A percentile compares a stretch with the other conserved stretches of the same genome.
Conservation (phyloP, 2,888 invertebrate species). For the Parnassius mnemosyne region DNA sequence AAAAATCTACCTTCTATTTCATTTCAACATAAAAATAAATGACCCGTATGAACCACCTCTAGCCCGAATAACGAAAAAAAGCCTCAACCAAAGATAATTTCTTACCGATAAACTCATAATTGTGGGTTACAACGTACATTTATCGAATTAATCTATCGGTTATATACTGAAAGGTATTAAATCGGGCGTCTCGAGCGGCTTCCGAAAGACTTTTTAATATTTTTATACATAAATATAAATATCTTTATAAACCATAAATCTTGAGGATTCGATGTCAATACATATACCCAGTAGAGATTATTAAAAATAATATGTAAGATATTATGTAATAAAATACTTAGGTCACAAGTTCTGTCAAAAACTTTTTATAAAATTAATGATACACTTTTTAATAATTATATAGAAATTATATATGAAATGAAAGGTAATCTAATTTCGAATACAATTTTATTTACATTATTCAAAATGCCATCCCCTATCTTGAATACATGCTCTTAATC, state of each 20-base stretch:
- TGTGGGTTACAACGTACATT: slow-evolving; percentile 53
- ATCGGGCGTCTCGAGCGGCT: slow-evolving; percentile 39
- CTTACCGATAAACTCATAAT: slow-evolving; percentile 63
- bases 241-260: slow-evolving; percentile 20
- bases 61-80: slow-evolving; percentile 34
- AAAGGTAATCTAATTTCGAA: too few species aligned
- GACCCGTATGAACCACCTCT: slow-evolving; percentile 4
- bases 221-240: slow-evolving; percentile 18
- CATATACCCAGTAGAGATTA: too few species aligned
- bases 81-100: slow-evolving; percentile 39
- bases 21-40: neutral
- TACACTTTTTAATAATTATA: too few species aligned
- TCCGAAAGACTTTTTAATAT: slow-evolving; percentile 38
- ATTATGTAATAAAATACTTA: too few species aligned
- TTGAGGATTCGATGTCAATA: slow-evolving; percentile 5
- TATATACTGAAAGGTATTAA: slow-evolving; percentile 40
- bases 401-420: too few species aligned
- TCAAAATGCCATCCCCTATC: too few species aligned
- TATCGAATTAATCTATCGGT: slow-evolving; percentile 69
- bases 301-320: too few species aligned
- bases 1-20: slow-evolving; percentile 21
- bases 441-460: too few species aligned
- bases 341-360: too few species aligned
- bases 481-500: too few species aligned
- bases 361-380: too few species aligned